These are phyloP conservation scores for Elanus axillaris DNA, from an alignment of 2,113 vertebrate genomes.

Conservation along the genomic window DNA sequence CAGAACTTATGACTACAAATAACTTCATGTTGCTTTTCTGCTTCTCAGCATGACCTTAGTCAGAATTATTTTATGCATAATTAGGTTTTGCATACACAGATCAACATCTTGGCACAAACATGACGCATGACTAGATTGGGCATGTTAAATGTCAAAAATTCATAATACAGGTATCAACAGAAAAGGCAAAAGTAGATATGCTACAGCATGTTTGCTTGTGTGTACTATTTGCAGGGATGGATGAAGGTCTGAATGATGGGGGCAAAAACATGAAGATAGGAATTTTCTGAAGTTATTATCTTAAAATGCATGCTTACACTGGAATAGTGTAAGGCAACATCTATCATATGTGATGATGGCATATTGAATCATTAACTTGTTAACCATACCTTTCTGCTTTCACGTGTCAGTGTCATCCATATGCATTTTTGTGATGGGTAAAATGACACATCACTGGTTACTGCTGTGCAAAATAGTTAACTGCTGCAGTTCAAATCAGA, in stretches of 20 bases:
- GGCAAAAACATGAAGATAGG: not conserved
- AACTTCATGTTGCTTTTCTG: not conserved
- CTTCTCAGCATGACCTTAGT: not conserved
- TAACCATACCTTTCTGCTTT: not conserved
- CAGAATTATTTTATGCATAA: not conserved
- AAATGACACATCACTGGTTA: not conserved
- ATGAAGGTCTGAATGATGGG: not conserved
- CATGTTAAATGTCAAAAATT: not conserved
- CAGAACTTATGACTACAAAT: slow-evolving; percentile 19
- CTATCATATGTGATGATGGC: not conserved
- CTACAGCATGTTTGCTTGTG: not conserved
- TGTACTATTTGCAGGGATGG: not conserved
- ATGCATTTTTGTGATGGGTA: not conserved
- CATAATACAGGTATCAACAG: fast-evolving
- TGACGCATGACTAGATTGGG: not conserved
- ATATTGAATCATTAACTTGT: not conserved
- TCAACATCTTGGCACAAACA: not conserved
- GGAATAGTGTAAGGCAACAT: not conserved
- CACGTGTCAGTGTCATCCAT: not conserved
- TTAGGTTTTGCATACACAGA: not conserved
- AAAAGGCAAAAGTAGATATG: not conserved
- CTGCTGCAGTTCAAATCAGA: not conserved
- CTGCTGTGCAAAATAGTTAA: not conserved
- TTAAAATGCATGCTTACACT: not conserved
- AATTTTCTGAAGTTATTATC: not conserved